Evolutionary conservation across 2,797 vertebrate genomes (phyloP).

Genomic region (Saguinus oedipus): DNA sequence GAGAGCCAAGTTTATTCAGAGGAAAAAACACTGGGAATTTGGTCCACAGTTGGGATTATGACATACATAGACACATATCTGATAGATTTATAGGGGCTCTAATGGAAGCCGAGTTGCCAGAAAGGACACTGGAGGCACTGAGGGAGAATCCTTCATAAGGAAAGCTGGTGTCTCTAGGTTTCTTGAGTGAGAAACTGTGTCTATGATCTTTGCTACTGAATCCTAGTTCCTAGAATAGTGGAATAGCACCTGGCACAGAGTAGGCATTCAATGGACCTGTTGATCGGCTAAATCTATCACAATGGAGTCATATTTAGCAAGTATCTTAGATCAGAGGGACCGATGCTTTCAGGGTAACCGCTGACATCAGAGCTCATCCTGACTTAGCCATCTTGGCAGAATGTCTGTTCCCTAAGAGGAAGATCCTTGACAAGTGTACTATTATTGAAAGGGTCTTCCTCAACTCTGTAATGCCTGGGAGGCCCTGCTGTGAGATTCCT

Average conservation of each 20-base stretch:
- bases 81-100: neutral
- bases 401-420: neutral
- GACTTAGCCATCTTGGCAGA: neutral
- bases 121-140: neutral
- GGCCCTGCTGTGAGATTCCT: neutral
- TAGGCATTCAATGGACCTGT: neutral
- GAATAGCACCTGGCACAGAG: neutral
- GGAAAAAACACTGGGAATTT: neutral
- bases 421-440: neutral
- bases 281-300: neutral
- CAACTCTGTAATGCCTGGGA: neutral
- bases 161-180: neutral
- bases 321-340: neutral
- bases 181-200: neutral
- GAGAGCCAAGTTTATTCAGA: neutral
- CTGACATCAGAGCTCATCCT: neutral
- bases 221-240: neutral
- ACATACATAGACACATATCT: neutral
- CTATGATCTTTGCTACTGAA: neutral
- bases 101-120: neutral
- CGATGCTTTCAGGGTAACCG: neutral
- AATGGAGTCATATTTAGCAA: neutral
- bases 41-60: neutral
- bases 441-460: neutral
- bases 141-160: neutral